Base-by-base conservation (phyloP, 2,888 invertebrate genomes). In the Dicyrtomina minuta region DNA sequence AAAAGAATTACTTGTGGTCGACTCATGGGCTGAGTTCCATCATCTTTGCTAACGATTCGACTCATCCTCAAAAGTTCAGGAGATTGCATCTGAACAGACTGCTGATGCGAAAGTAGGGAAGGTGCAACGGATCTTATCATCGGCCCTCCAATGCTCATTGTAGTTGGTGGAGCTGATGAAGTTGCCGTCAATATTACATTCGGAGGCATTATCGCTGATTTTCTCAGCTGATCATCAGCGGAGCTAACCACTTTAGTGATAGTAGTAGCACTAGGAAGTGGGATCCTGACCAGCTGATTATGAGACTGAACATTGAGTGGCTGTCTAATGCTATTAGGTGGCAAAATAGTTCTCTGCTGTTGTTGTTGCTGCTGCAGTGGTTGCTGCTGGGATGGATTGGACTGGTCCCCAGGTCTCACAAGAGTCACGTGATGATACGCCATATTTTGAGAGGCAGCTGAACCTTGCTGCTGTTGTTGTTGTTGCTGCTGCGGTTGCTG, bases 251-350 rank as follows among this genome's bases (percentile, higher is more conserved):
- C 73, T 68, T 78, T 78, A 0, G 77, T 78, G 20, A 78, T 75
- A 10, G 78, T 78, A 22, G 78, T 78, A 6, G 78, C 75, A 72
- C 72, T 74, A 10, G 78, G 78, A 24, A 77, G 72, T 10, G 74
- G 78, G 39, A 67, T 79, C 75, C 66, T 76, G 68, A 55, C 77
- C 20, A 58, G 66, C 51, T 70, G 73, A 59, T 55, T 62, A 68
- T 71, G 78, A 81, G 62, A 82, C 80, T 51, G 84, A 82, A 17
- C 83, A 44, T 46, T 39, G 60, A n/a, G 49, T 39, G 33, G 27
- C 78, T 75, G 83, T 82, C 22, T 84, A 82, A 76, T 82, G 82
- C 70, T 83, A 84, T 77, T 84, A 83, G 3, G 84, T 20, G 51
- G 56, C 10, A 41, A 33, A 49, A 60, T 44, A 5, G 64, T 64